Conservation (phyloP, 2,797 vertebrate species). For the Takifugu rubripes region DNA sequence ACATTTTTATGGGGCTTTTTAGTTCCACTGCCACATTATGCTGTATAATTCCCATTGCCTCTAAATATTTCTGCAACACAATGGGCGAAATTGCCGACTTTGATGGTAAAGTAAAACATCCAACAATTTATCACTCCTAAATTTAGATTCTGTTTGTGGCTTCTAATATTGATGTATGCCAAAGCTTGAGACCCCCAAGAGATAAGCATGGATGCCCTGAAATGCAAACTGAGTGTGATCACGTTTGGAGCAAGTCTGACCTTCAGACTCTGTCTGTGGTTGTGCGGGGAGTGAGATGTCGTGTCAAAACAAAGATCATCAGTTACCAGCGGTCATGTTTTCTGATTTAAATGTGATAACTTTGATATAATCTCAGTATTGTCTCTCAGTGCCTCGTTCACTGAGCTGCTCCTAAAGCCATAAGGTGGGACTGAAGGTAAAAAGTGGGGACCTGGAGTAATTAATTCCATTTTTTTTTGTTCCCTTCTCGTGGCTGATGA, state of each 20-base stretch:
- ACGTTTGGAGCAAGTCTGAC: constrained; percentile 7
- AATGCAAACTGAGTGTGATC: constrained; percentile 2
- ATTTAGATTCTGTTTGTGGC: constrained; percentile 5
- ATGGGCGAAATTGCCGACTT: constrained; percentile 13
- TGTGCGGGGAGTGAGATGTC: neutral
- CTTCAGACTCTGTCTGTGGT: constrained; percentile 2
- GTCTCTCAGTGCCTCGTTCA: constrained; percentile 46
- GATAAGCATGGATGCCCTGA: constrained; percentile 1
- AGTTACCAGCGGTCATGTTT: constrained; percentile 14
- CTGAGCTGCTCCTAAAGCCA: constrained; percentile 67
- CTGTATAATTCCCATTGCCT: constrained; percentile 13
- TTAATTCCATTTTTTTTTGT: constrained; percentile 18
- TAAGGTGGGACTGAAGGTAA: constrained; percentile 48
- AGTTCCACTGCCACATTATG: constrained; percentile 18
- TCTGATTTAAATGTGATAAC: constrained; percentile 22
- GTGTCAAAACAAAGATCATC: constrained; percentile 3
- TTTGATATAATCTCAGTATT: constrained; percentile 53
- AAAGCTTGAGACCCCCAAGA: constrained; percentile 8
- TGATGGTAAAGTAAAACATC: constrained; percentile 8
- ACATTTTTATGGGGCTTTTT: constrained; percentile 14
- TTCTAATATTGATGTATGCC: constrained; percentile 9
- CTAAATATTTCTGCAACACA: constrained; percentile 12
- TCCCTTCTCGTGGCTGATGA: constrained; percentile 6
- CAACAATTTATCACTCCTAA: constrained; percentile 2
- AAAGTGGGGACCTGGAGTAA: constrained; percentile 40